A percentile compares a stretch with the other conserved stretches of the same genome.
Conservation (phyloP, 2,888 invertebrate genomes). For the Rutpela maculata region DNA sequence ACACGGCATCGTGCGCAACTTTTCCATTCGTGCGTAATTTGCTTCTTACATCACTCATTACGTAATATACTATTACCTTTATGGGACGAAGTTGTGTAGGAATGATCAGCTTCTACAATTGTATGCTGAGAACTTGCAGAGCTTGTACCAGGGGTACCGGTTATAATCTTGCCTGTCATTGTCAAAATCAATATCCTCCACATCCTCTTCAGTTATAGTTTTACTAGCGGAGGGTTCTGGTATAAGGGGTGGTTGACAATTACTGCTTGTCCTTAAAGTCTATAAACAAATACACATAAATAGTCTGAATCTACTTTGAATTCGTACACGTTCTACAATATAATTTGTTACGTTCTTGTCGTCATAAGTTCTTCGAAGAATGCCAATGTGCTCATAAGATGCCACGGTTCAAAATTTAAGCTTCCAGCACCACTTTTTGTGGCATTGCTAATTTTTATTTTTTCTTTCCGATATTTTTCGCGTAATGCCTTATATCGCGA, state of each 20-base stretch:
- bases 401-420: not conserved
- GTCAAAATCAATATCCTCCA: not conserved
- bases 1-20: too few species aligned
- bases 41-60: too few species aligned
- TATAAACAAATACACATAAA: not conserved
- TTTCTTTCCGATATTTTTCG: slow-evolving; percentile 10
- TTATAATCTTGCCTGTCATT: not conserved
- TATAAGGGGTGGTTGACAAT: too few species aligned
- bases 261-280: too few species aligned
- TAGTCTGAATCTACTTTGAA: not conserved
- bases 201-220: too few species aligned
- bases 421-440: not conserved
- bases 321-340: too few species aligned
- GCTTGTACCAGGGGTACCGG: not conserved
- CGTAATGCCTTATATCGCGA: slow-evolving; percentile 6
- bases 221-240: too few species aligned
- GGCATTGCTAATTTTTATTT: not conserved
- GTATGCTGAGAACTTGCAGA: too few species aligned
- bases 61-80: too few species aligned
- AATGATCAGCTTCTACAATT: too few species aligned
- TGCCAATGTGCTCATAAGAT: not conserved
- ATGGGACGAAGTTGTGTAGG: too few species aligned
- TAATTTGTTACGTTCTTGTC: not conserved
- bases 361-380: slow-evolving; percentile 1
- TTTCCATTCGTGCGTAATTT: too few species aligned